Evolutionary conservation across 2,888 invertebrate genomes (phyloP).

Genomic region (Bombylius major): DNA sequence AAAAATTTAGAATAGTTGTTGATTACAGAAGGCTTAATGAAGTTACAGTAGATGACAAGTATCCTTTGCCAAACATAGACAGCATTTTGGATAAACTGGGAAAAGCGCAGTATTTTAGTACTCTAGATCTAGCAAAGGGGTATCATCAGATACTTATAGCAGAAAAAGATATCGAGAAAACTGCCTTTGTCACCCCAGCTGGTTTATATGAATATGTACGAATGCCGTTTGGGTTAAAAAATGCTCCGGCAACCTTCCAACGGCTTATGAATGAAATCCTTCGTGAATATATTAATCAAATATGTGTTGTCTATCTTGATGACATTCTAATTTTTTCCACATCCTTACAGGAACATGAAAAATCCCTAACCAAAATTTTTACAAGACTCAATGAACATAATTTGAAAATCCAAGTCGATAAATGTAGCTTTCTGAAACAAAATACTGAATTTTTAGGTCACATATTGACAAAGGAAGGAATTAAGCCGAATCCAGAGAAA

Average conservation of each 20-base stretch:
- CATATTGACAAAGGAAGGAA: no score
- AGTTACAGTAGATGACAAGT: slow-evolving; percentile 8
- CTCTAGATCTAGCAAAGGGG: slow-evolving; percentile 9
- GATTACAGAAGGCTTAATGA: slow-evolving; percentile 10
- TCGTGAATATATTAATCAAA: not conserved
- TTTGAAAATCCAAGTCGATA: no score
- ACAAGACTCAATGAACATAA: no score
- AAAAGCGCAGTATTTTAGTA: slow-evolving; percentile 9
- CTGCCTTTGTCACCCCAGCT: slow-evolving; percentile 11
- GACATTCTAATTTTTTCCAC: not conserved
- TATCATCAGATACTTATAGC: not conserved
- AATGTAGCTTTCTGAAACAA: not conserved
- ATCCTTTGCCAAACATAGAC: slow-evolving; percentile 8
- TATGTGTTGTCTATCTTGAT: not conserved
- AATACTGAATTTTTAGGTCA: not conserved
- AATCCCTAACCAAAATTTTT: not conserved
- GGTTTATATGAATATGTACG: slow-evolving; percentile 10
- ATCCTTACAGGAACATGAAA: not conserved
- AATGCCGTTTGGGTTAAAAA: slow-evolving; percentile 11
- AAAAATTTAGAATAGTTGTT: slow-evolving; percentile 9
- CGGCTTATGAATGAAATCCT: slow-evolving; percentile 8
- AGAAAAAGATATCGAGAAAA: slow-evolving; percentile 12
- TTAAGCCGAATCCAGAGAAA: no score
- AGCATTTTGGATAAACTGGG: slow-evolving; percentile 9
- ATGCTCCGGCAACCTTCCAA: slow-evolving; percentile 9